Percentiles rank a stretch among this genome's conserved stretches.
Evolutionary conservation across 2,888 invertebrate genomes (phyloP).

Genomic region (Agrenia bidenticulata): DNA sequence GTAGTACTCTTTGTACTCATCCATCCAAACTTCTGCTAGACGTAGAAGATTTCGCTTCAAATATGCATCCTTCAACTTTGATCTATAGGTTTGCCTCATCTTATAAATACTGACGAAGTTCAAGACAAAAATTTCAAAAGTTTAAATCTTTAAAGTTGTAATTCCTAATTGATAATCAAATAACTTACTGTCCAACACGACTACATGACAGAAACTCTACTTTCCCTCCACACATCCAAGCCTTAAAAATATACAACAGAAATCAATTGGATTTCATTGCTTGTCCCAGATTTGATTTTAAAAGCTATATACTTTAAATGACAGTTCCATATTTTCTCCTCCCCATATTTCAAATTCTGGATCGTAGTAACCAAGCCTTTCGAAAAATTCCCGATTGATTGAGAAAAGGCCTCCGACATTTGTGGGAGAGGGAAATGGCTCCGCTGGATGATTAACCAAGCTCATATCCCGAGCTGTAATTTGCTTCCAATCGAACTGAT

Average conservation of each 20-base stretch:
- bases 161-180: no score
- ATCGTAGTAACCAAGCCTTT: conserved; percentile 23
- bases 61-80: conserved; percentile 6
- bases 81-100: conserved; percentile 13
- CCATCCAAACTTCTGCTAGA: conserved; percentile 24
- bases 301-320: conserved; percentile 11
- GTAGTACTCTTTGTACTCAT: conserved; percentile 22
- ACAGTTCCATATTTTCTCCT: conserved; percentile 24
- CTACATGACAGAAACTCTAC: conserved; percentile 15
- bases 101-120: conserved; percentile 12
- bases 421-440: conserved; percentile 21
- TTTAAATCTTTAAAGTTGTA: no score
- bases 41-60: conserved; percentile 21
- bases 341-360: conserved; percentile 20
- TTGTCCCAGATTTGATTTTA: no score
- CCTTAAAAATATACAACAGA: no score
- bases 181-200: conserved; percentile 19
- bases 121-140: no score
- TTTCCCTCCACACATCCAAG: conserved; percentile 24
- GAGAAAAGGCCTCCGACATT: conserved; percentile 23
- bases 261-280: no score
- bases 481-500: conserved; percentile 11
- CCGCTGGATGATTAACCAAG: conserved; percentile 14
- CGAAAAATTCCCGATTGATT: conserved; percentile 17
- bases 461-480: neutral